Base-by-base conservation (phyloP, 2,888 invertebrate genomes). In the Lithosia quadra region DNA sequence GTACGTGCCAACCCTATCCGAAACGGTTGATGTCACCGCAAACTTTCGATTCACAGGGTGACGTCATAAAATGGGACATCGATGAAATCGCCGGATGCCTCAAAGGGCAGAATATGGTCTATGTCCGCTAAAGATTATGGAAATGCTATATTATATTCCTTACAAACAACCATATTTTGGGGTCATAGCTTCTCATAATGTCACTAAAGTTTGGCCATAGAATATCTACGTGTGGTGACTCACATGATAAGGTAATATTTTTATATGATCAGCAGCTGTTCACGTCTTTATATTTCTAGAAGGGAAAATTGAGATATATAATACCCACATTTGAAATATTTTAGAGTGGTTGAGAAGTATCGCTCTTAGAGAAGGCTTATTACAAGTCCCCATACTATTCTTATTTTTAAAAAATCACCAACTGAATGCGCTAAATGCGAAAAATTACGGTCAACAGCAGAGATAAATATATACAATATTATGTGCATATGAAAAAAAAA, bases 11-110 rank as follows among this genome's bases (percentile, higher is more conserved):
- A 62, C 62, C 62, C 57, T 67, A 62, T 2, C 24, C 22, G 4
- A 33, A 33, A 13, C 62, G 24, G 68, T 72, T 69, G 62, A 69
- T 73, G 68, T 75, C 68, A 78, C 59, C 33, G n/a, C 58, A 63
- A 56, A 63, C 57, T 63, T 67, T 69, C 59, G n/a, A 63, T 69
- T 69, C 60, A 63, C 28, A 60, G 57, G 8, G 49, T 78, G 68
- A 78, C 65, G 13, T 73, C 75, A 78, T 63, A 67, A 39, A 61
- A 66, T 33, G 22, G 56, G 55, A 59, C 59, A 55, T 34, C 67
- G 56, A 43, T 33, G 55, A 56, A 56, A 63, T 56, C n/a, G 53
- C 28, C 22, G 57, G 11, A 9, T 10, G 39, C 13, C 11, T 39
- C 24, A 34, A 59, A 69, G 33, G 28, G 43, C 15, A 10, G 21